These are phyloP conservation scores for Cyprinus carpio DNA, from an alignment of 2,113 vertebrate species.

Conservation along the genomic window DNA sequence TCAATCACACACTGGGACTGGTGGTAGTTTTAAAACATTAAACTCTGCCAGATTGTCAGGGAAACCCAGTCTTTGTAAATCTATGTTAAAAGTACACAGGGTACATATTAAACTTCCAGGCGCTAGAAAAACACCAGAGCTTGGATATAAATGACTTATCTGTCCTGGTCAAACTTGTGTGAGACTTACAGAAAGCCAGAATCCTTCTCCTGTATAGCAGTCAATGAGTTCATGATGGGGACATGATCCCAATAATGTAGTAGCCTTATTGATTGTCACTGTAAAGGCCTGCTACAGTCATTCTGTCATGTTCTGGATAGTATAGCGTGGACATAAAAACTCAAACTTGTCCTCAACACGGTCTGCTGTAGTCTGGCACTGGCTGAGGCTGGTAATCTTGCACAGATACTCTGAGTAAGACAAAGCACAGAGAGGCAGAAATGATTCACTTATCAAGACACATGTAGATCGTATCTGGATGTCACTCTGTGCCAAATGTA, in stretches of 20 bases:
- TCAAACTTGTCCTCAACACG: conserved; percentile 2
- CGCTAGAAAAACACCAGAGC: background rate
- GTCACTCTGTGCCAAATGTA: background rate
- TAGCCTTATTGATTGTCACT: conserved; percentile 19
- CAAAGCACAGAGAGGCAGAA: background rate
- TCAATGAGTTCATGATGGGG: conserved; percentile 11
- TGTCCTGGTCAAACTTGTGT: background rate
- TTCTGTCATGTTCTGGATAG: conserved; percentile 21
- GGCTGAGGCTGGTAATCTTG: conserved; percentile 6
- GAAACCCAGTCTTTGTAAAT: background rate
- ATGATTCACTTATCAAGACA: conserved; percentile 15
- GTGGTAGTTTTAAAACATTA: conserved; percentile 8
- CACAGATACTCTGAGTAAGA: conserved; percentile 11
- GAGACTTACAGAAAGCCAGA: conserved; percentile 11
- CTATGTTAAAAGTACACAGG: conserved; percentile 14
- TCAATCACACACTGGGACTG: background rate
- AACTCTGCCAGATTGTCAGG: conserved; percentile 6
- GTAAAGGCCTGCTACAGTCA: conserved; percentile 17
- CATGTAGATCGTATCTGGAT: conserved; percentile 6
- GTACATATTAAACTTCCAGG: background rate
- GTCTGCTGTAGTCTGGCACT: background rate
- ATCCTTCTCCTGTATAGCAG: background rate
- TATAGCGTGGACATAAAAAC: conserved; percentile 15
- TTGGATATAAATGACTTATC: background rate
- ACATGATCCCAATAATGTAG: conserved; percentile 9